Evolutionary conservation across 2,797 vertebrate species (phyloP), one percentile per base, ranked within the genome.

Genomic region (Malurus leucopterus): DNA sequence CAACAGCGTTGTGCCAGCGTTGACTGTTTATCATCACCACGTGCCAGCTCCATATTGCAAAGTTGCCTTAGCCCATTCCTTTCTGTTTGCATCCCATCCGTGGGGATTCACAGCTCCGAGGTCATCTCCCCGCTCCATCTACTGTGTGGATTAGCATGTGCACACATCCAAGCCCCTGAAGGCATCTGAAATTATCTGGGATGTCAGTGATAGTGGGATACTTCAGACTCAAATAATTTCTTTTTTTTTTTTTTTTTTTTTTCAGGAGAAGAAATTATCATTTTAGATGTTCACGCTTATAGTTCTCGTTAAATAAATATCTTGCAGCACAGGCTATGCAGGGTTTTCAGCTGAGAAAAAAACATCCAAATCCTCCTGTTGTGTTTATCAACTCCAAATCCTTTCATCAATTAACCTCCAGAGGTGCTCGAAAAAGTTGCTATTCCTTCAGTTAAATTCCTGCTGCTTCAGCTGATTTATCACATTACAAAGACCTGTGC

Each of bases 401-500:
- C 74, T 90, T 87, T 94, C 79, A 93, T 88, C 86, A 94, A 92
- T 94, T 96, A 95, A 94, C 89, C 82, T 90, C 93, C 90, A 92
- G 70, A 94, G 80, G 76, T 89, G 79, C 87, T 91, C 49, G 61
- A 59, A 93, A 92, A 90, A 85, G 65, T 80, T 94, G 43, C 72
- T 80, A 9, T 85, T 95, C 79, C 71, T 94, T 86, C 53, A 63
- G 77, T 88, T 89, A 88, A 51, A 71, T 73, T 84, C 84, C 84
- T 86, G 86, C 93, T 93, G 94, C 82, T 93, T 89, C 75, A 83
- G 84, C 72, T 84, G 79, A 94, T 95, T 95, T 93, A 83, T 94
- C 73, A 89, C 84, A 85, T 93, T 88, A 87, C 90, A 90, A 83
- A 94, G 76, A 77, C 65, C 62, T 85, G 51, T 1, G 1, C 55